Evolutionary conservation across 2,888 invertebrate genomes (phyloP).

Genomic region (Agriotes lineatus): DNA sequence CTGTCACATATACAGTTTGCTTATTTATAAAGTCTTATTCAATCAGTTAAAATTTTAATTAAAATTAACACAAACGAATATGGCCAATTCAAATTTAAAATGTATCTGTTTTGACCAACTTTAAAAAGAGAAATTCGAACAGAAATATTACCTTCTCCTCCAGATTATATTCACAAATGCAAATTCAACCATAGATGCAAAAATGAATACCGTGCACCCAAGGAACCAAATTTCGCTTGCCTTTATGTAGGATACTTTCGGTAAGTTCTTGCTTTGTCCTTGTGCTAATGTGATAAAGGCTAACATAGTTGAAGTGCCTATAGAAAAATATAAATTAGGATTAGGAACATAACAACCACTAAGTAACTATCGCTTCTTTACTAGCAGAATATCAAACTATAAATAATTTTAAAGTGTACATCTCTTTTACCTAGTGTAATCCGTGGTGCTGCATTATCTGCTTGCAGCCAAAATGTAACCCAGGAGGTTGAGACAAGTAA

Average conservation of each 20-base stretch:
- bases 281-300: constrained; percentile 90
- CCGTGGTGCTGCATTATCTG: constrained; percentile 86
- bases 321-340: constrained; percentile 51
- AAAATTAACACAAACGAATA: no score
- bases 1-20: constrained; percentile 58
- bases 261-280: constrained; percentile 85
- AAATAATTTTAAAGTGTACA: no score
- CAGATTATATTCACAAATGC: constrained; percentile 92
- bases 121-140: no score
- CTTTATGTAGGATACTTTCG: constrained; percentile 91
- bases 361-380: background rate
- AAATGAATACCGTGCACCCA: constrained; percentile 86
- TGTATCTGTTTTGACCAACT: no score
- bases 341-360: constrained; percentile 16
- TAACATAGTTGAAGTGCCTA: constrained; percentile 87
- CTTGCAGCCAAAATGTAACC: constrained; percentile 92
- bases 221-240: constrained; percentile 92
- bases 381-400: no score
- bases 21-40: no score
- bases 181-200: constrained; percentile 87
- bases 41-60: no score
- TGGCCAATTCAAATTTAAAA: no score
- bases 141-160: constrained; percentile 84
- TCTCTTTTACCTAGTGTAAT: constrained; percentile 79
- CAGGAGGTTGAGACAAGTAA: constrained; percentile 88